Conservation (phyloP, 2,888 invertebrate species). For the Ctena decussata region DNA sequence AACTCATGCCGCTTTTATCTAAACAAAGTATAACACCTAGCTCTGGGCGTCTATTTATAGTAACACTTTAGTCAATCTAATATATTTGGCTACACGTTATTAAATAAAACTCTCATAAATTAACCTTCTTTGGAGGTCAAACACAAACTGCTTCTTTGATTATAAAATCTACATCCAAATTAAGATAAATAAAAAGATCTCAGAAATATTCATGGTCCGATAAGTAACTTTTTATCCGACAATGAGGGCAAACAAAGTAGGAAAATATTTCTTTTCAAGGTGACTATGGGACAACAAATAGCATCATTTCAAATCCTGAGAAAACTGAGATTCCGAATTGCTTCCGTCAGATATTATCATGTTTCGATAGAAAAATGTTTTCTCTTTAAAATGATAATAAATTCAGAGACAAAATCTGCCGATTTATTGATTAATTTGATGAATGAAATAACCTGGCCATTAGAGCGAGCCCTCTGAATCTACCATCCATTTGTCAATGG, state of each 20-base stretch:
- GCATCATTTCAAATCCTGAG: neutral
- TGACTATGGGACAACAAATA: neutral
- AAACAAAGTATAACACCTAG: neutral
- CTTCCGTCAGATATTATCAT: neutral
- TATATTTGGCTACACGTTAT: conserved; percentile 2
- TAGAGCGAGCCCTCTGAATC: neutral
- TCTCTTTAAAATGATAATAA: neutral
- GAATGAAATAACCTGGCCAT: neutral
- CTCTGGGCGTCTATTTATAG: conserved; percentile 6
- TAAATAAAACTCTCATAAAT: conserved; percentile 9
- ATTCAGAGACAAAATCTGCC: neutral
- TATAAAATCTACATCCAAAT: neutral
- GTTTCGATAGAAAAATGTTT: neutral
- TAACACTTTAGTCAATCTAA: neutral
- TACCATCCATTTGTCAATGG: conserved; percentile 30
- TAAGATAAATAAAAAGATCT: no score
- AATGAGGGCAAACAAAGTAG: no score
- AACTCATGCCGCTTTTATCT: neutral
- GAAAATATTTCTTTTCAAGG: no score
- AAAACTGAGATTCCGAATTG: neutral
- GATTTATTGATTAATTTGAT: neutral
- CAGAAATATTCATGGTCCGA: no score
- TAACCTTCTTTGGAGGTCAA: neutral
- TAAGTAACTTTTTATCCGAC: no score
- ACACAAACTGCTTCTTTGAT: neutral